A percentile compares a stretch with the other conserved stretches of the same genome.
These are phyloP conservation scores for Macrobrachium nipponense DNA, from an alignment of 1,140 invertebrate species.

Conservation along the genomic window DNA sequence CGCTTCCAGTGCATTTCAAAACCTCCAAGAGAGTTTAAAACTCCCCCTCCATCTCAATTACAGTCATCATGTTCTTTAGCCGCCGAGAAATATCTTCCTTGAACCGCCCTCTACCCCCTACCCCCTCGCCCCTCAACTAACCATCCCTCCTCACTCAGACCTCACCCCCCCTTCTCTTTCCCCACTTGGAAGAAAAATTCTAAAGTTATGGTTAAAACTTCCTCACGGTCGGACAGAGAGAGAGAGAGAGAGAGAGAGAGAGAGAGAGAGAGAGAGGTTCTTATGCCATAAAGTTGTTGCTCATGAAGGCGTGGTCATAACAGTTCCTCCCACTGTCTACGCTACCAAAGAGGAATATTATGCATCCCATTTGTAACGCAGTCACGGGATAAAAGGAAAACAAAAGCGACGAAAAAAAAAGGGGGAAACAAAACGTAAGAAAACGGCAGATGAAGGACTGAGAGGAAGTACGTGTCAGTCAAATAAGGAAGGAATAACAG, in stretches of 20 bases:
- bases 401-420: too few species aligned
- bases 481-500: too few species aligned
- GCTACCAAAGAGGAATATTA: constrained; percentile 8
- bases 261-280: constrained; percentile 36
- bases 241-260: constrained; percentile 22
- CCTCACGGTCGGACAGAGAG: constrained; percentile 5
- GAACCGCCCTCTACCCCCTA: not conserved
- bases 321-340: constrained; percentile 38
- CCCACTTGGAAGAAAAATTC: not conserved
- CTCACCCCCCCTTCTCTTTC: too few species aligned
- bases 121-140: constrained; percentile 21
- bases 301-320: constrained; percentile 38
- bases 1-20: constrained; percentile 4
- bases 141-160: not conserved
- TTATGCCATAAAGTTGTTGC: constrained; percentile 24
- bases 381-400: not conserved
- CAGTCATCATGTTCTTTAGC: constrained; percentile 4
- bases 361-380: constrained; percentile 11
- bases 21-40: too few species aligned
- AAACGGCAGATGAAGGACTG: too few species aligned
- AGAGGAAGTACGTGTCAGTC: too few species aligned
- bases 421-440: too few species aligned
- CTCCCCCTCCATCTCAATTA: not conserved
- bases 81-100: not conserved
- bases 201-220: too few species aligned